Evolutionary conservation across 2,888 invertebrate species (phyloP), one percentile per base, ranked within the genome.

Genomic region (Drosophila imparisetae): DNA sequence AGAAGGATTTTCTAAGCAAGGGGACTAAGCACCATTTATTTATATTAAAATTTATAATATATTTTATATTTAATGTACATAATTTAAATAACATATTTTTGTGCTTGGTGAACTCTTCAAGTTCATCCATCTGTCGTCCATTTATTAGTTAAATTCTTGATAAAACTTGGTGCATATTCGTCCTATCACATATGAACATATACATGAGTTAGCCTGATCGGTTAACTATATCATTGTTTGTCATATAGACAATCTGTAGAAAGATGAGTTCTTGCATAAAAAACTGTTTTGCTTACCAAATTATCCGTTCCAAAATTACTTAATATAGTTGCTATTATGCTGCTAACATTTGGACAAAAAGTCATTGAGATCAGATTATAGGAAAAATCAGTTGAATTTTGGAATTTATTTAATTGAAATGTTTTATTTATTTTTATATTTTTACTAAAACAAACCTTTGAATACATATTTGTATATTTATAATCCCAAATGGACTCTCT

Each of bases 221-320:
- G 10, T 4, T 0, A 1, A 40, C 40, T 40, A 40, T n/a, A n/a
- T n/a, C 0, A 10, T 40, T 10, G 10, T 1, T 1, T n/a, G n/a
- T 0, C 1, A 40, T n/a, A 10, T n/a, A n/a, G n/a, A 40, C 1
- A 40, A 40, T n/a, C n/a, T 1, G 4, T 40, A 0, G n/a, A 5
- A 40, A 11, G n/a, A 1, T 10, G 40, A 0, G 10, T n/a, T 40
- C n/a, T 0, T 10, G 4, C 0, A 4, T 11, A 1, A 11, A 5
- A 21, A 40, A 2, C 4, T 21, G 11, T 11, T 21, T 40, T 40
- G 0, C 0, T 40, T 10, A 10, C n/a, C 10, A n/a, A n/a, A 0
- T 0, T 5, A 40, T 40, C 0, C 2, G 0, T n/a, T 0, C 10
- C n/a, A 4, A 21, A 21, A 11, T 11, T 0, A 21, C 5, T 11